Evolutionary conservation across 2,113 vertebrate genomes (phyloP), one percentile per base, ranked within the genome.

Genomic region (Pelodiscus sinensis): DNA sequence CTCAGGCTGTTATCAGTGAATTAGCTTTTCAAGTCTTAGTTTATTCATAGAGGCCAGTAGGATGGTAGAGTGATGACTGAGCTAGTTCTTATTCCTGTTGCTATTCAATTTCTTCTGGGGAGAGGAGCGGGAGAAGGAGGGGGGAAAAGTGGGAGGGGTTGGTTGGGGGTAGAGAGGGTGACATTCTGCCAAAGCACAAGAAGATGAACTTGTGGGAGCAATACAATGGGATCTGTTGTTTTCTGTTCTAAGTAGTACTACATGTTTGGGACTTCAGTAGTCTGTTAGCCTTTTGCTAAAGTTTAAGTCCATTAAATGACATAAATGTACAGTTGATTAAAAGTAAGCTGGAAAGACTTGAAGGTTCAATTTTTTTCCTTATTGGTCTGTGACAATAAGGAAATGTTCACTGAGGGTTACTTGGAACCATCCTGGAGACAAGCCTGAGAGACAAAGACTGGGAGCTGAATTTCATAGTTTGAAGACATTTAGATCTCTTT

Each of bases 191-290:
- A 97, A 95, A 97, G 95, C 95, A 96, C 97, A 91, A 92, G 92
- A 85, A 50, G 73, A 94, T 95, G 93, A 96, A 91, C 92, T 96
- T 95, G 92, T 88, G 94, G 93, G 91, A 95, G 92, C 82, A 7
- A 8, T 93, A 98, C 97, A 98, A 97, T 97, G 97, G 97, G 88
- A 89, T 80, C 97, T 95, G 96, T 97, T 98, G 97, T 98, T 97
- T 94, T 75, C 16, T 58, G 90, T 50, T 71, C 91, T 95, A 87
- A 93, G 90, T 93, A 83, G 87, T 95, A 82, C 93, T 96, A 90
- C 96, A 88, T 93, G 89, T 94, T 94, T 93, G 75, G 86, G 90
- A 60, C 12, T 0, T 75, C 95, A 85, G 81, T 56, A 65, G 90
- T 79, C 92, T 90, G 95, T 97, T 96, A 97, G 96, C 97, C 97